These are phyloP conservation scores for Coregonus suidteri DNA, from an alignment of 2,797 vertebrate genomes.

Conservation along the genomic window DNA sequence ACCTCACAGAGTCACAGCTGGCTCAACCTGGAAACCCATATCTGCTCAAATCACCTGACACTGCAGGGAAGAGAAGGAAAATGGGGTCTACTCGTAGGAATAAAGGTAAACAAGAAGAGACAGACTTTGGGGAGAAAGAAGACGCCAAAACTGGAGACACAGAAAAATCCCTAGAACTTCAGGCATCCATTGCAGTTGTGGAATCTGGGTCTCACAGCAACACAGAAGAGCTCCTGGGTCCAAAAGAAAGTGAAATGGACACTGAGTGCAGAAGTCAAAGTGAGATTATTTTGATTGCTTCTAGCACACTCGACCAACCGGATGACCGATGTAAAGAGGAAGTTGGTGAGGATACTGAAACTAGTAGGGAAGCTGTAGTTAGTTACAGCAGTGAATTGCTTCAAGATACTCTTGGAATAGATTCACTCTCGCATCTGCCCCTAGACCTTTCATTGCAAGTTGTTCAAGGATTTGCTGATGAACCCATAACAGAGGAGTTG, in stretches of 20 bases:
- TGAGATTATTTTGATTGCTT: neutral
- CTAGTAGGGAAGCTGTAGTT: slow-evolving; percentile 11
- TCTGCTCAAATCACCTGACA: slow-evolving; percentile 19
- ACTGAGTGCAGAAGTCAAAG: neutral
- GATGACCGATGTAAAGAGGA: neutral
- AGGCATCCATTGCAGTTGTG: neutral
- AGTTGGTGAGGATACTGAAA: neutral
- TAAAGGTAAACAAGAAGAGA: slow-evolving; percentile 32
- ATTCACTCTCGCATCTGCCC: neutral
- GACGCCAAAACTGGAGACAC: slow-evolving; percentile 32
- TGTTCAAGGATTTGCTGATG: neutral
- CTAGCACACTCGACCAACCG: neutral
- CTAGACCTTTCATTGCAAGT: neutral
- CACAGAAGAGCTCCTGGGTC: neutral
- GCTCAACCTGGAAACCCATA: slow-evolving; percentile 25
- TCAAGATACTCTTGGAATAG: neutral
- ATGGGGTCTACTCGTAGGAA: slow-evolving; percentile 61
- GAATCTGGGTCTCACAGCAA: neutral
- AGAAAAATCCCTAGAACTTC: slow-evolving; percentile 10
- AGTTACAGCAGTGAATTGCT: neutral
- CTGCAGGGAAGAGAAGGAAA: slow-evolving; percentile 58
- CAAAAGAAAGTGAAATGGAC: neutral
- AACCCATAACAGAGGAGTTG: neutral
- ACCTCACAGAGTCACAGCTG: neutral
- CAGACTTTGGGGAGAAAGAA: slow-evolving; percentile 27